Percentiles rank a stretch among this genome's conserved stretches.
These are phyloP conservation scores for Bovichtus diacanthus DNA, from an alignment of 2,797 vertebrate genomes.

Conservation along the genomic window DNA sequence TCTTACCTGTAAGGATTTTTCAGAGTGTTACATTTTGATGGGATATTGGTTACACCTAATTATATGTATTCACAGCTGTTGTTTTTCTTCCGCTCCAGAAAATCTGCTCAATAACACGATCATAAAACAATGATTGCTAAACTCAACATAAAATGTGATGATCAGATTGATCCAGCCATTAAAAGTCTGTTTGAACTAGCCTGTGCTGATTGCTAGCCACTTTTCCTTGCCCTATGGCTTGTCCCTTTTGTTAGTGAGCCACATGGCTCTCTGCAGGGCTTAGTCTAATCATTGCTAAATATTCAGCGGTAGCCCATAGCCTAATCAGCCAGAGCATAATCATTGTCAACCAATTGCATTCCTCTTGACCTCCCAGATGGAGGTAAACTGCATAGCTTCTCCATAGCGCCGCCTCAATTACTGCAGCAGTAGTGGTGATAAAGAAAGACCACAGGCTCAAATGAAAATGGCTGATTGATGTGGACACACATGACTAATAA, in stretches of 20 bases:
- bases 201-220: conserved; percentile 46
- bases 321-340: conserved; percentile 79
- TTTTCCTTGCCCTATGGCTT: conserved; percentile 57
- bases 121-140: conserved; percentile 14
- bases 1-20: conserved; percentile 13
- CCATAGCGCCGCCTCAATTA: conserved; percentile 78
- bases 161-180: conserved; percentile 41
- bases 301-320: conserved; percentile 75
- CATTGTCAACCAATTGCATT: conserved; percentile 82
- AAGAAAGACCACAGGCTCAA: conserved; percentile 72
- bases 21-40: conserved; percentile 4
- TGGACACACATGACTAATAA: conserved; percentile 82
- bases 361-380: conserved; percentile 84
- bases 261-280: conserved; percentile 73
- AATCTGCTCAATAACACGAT: conserved; percentile 28
- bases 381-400: conserved; percentile 79
- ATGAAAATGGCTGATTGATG: conserved; percentile 85
- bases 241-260: conserved; percentile 73
- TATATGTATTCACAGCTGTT: conserved; percentile 33
- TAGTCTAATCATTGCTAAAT: conserved; percentile 79
- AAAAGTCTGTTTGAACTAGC: conserved; percentile 37
- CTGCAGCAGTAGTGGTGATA: conserved; percentile 74
- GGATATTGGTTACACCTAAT: conserved; percentile 31
- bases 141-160: conserved; percentile 14
- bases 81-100: conserved; percentile 9